Evolutionary conservation across 2,888 invertebrate species (phyloP).

Genomic region (Empis stercorea): DNA sequence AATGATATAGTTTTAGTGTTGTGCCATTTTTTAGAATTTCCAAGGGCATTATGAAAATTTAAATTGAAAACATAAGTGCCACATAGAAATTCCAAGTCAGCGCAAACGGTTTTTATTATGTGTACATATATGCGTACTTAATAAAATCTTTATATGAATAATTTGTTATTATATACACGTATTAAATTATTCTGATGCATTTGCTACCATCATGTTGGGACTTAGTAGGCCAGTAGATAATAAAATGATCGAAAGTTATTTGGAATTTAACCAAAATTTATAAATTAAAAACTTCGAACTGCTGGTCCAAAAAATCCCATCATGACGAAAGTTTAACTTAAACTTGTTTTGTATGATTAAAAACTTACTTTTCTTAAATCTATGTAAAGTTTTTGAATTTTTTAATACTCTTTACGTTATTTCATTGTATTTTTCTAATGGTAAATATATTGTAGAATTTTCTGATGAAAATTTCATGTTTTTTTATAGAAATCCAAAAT

Average conservation of each 20-base stretch:
- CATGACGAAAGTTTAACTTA: slow-evolving; percentile 4
- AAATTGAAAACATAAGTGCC: slow-evolving; percentile 19
- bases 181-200: slow-evolving; percentile 17
- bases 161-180: too few species aligned
- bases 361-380: too few species aligned
- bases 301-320: slow-evolving; percentile 38
- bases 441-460: too few species aligned
- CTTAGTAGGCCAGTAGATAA: slow-evolving; percentile 38
- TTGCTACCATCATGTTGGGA: slow-evolving; percentile 35
- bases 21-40: slow-evolving; percentile 29
- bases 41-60: slow-evolving; percentile 25
- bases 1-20: slow-evolving; percentile 14
- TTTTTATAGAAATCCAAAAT: too few species aligned
- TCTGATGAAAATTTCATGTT: too few species aligned
- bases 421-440: too few species aligned
- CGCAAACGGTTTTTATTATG: slow-evolving; percentile 21
- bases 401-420: too few species aligned
- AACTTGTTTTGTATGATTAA: too few species aligned
- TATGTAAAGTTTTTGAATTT: too few species aligned
- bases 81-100: slow-evolving; percentile 26
- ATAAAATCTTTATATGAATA: too few species aligned
- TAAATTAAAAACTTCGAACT: slow-evolving; percentile 22
- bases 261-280: background rate
- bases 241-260: slow-evolving; percentile 5
- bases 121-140: too few species aligned